phyloP scores from a whole-genome alignment of 2,113 vertebrate genomes.

The Chauna torquata region DNA sequence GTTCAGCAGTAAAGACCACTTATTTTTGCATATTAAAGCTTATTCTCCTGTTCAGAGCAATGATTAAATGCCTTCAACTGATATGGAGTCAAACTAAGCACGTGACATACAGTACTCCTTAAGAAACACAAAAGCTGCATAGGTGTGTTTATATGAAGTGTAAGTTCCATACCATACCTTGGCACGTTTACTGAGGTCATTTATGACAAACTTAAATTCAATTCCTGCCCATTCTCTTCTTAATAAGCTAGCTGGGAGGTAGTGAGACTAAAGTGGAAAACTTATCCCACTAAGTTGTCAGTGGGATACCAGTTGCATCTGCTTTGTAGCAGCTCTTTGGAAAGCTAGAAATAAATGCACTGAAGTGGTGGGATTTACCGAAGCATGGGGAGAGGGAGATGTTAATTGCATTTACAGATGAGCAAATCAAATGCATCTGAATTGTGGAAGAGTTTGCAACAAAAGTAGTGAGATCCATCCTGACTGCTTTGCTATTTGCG shows the following conservation, averaged over 20 bases:
- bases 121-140: neutral
- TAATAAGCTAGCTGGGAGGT: neutral
- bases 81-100: neutral
- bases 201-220: neutral
- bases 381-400: neutral
- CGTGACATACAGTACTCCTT: neutral
- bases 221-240: neutral
- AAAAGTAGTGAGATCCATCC: neutral
- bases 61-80: neutral
- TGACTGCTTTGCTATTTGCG: neutral
- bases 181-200: neutral
- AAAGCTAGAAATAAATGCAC: neutral
- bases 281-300: neutral
- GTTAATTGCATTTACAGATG: neutral
- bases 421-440: neutral
- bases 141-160: neutral
- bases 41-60: neutral
- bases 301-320: neutral
- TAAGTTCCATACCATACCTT: neutral
- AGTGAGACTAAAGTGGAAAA: neutral
- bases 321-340: slow-evolving; percentile 3
- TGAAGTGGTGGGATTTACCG: neutral
- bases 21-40: neutral
- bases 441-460: neutral
- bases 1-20: neutral